Percentiles rank a stretch among this genome's conserved stretches.
phyloP scores from a whole-genome alignment of 2,888 invertebrate genomes.

The Drosophila diplacantha region DNA sequence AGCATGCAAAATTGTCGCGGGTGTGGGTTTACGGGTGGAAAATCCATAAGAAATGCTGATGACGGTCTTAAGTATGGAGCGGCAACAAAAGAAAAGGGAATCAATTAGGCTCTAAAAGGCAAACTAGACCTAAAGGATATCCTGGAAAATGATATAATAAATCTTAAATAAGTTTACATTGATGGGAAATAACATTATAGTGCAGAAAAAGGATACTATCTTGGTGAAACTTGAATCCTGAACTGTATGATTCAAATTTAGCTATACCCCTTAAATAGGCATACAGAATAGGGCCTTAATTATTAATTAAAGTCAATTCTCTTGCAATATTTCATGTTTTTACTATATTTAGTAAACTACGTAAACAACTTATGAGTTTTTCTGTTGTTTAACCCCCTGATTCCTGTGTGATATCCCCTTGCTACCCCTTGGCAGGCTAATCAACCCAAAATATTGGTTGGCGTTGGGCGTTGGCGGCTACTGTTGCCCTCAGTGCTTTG shows the following conservation, averaged over 20 bases:
- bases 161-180: neutral
- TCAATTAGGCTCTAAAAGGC: neutral
- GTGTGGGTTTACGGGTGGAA: conserved; percentile 4
- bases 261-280: too few relatives aligned
- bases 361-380: neutral
- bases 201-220: neutral
- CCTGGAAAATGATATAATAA: neutral
- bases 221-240: neutral
- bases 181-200: too few relatives aligned
- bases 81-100: conserved; percentile 28
- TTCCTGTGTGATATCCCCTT: neutral
- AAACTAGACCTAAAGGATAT: neutral
- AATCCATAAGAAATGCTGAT: conserved; percentile 57
- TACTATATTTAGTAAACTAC: neutral
- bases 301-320: neutral
- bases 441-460: conserved; percentile 14
- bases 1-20: conserved; percentile 50
- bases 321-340: neutral
- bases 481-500: conserved; percentile 6
- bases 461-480: conserved; percentile 17
- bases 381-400: neutral
- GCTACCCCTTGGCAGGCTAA: conserved; percentile 12
- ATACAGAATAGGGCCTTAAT: too few relatives aligned
- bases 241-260: too few relatives aligned
- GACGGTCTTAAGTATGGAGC: conserved; percentile 54